Evolutionary conservation across 2,113 vertebrate species (phyloP).

Genomic region (Sphaerodactylus townsendi): DNA sequence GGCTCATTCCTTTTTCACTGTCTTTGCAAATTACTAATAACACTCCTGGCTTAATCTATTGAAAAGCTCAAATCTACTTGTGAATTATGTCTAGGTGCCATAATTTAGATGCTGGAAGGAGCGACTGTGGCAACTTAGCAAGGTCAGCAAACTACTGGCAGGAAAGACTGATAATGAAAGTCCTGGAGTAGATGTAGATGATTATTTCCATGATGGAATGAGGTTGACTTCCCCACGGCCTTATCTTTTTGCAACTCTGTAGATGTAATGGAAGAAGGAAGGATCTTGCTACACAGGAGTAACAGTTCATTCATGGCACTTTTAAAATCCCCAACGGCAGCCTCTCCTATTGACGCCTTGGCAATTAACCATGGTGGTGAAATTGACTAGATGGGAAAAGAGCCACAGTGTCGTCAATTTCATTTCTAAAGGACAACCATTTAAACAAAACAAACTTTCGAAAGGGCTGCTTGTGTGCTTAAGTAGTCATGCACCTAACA

Average conservation of each 20-base stretch:
- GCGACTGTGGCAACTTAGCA: not conserved
- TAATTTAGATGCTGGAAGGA: not conserved
- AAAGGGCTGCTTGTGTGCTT: not conserved
- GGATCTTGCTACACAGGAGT: not conserved
- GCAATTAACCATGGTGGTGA: not conserved
- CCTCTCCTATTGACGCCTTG: not conserved
- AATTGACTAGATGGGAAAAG: not conserved
- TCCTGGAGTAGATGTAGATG: not conserved
- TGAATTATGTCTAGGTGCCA: not conserved
- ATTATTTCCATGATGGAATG: not conserved
- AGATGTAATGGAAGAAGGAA: not conserved
- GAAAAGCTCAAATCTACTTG: not conserved
- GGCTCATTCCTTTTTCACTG: not conserved
- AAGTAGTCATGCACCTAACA: too few species aligned
- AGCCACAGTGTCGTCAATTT: not conserved
- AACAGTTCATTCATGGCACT: not conserved
- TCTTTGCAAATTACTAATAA: not conserved
- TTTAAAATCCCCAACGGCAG: not conserved
- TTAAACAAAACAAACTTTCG: too few species aligned
- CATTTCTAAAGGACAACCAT: not conserved
- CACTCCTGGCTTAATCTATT: too few species aligned
- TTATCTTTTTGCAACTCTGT: not conserved
- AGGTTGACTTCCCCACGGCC: not conserved
- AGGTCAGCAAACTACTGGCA: not conserved
- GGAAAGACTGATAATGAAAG: not conserved